phyloP scores from a whole-genome alignment of 2,797 vertebrate species.

The Diceros bicornis region DNA sequence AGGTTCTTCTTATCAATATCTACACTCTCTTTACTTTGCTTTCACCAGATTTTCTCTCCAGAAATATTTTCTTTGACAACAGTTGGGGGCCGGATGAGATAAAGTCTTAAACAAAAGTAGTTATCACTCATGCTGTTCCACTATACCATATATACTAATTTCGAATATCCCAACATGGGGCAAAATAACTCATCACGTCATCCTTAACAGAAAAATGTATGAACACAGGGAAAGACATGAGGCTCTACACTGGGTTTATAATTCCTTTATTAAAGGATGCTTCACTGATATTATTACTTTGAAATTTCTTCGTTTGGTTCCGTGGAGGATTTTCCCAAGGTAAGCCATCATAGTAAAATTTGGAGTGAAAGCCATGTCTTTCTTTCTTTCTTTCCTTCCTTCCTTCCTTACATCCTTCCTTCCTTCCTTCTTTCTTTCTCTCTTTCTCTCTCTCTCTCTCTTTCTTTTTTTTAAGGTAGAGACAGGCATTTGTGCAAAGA shows the following conservation, averaged over 20 bases:
- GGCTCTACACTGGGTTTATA: not conserved
- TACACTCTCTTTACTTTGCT: conserved; percentile 12
- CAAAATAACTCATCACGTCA: not conserved
- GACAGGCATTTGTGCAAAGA: conserved; percentile 10
- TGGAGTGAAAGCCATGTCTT: not conserved
- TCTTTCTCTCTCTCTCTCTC: not conserved
- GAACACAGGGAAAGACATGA: conserved; percentile 12
- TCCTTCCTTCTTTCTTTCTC: too few relatives aligned
- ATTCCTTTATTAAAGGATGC: conserved; percentile 55
- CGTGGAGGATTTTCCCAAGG: not conserved
- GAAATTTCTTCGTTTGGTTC: not conserved
- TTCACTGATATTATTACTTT: conserved; percentile 34
- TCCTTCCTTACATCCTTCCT: too few relatives aligned
- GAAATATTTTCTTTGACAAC: not conserved
- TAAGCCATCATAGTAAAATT: not conserved
- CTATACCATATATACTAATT: not conserved
- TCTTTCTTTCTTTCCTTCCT: too few relatives aligned
- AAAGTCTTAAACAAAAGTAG: not conserved
- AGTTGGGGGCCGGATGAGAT: not conserved
- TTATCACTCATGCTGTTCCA: not conserved
- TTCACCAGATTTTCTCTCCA: conserved; percentile 17
- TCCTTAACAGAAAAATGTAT: conserved; percentile 43
- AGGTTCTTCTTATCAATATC: conserved; percentile 21
- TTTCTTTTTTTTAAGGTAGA: not conserved
- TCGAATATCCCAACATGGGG: not conserved